Evolutionary conservation across 2,113 vertebrate genomes (phyloP), one percentile per base, ranked within the genome.

Genomic region (Eira barbara): DNA sequence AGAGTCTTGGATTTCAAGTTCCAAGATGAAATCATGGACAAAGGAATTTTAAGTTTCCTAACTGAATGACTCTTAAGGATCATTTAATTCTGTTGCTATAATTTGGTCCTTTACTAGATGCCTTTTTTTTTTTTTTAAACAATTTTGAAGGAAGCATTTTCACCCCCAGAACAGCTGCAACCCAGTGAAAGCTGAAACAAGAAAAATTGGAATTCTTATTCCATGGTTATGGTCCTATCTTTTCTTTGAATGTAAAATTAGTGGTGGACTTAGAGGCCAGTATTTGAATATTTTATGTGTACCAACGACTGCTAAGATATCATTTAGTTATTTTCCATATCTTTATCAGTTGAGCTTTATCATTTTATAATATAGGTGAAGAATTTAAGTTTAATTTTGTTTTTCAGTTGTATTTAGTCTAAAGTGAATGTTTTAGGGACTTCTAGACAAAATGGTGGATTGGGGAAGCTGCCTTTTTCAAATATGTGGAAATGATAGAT

Each of bases 161-260:
- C 88, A 83, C 23, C 34, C 25, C 23, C 25, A 74, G 47, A 57
- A 18, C n/a, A 92, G n/a, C 34, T 83, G 9, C 52, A 93, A 36
- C 25, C 29, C 82, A 91, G 10, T 88, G 47, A 73, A 94, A 95
- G 36, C 36, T 74, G 25, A 65, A 89, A 73, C 15, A 25, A n/a
- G 74, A 63, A 89, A 84, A 49, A 79, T 67, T 67, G 45, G 34
- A 88, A 79, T 47, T 89, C 11, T 25, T 29, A 88, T 88, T 88
- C 61, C 5, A 15, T 89, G 42, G 15, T 74, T 63, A 80, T 6
- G 13, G 39, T 94, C 92, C 31, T 42, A 9, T 21, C 76, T 95
- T 82, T 87, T 47, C 55, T 95, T 82, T 95, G 55, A 45, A 81
- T 92, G 3, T 94, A 85, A 84, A 92, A 49, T 92, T 89, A 47